Evolutionary conservation across 2,797 vertebrate genomes (phyloP).

Genomic region (Enteromius mattozi): DNA sequence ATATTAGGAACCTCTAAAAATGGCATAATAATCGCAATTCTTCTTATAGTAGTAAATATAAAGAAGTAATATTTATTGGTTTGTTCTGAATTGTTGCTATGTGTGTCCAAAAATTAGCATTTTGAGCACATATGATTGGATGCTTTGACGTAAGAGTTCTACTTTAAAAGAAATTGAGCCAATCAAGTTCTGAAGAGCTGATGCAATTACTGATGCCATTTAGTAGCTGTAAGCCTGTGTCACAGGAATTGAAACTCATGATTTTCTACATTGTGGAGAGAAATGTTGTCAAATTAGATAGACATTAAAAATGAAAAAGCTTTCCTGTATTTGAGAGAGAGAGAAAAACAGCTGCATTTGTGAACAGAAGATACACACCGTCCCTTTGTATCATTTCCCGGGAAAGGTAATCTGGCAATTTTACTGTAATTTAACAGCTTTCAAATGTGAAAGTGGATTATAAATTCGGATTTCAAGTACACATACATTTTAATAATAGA

Average conservation of each 20-base stretch:
- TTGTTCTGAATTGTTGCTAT: background rate
- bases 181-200: slow-evolving; percentile 29
- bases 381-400: background rate
- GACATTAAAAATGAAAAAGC: background rate
- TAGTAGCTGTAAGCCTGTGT: background rate
- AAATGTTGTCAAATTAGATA: slow-evolving; percentile 10
- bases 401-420: slow-evolving; percentile 2
- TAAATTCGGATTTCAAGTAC: background rate
- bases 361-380: background rate
- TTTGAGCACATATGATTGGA: background rate
- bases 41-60: background rate
- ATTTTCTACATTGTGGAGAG: background rate
- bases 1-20: background rate
- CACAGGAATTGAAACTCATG: background rate
- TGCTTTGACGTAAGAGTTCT: background rate
- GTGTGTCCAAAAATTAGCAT: background rate
- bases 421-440: background rate
- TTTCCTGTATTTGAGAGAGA: background rate
- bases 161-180: background rate
- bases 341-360: background rate
- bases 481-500: slow-evolving; percentile 1
- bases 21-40: background rate
- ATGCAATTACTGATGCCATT: slow-evolving; percentile 1
- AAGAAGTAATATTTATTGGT: background rate
- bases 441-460: slow-evolving; percentile 6